Evolutionary conservation across 2,888 invertebrate species (phyloP), one percentile per base, ranked within the genome.

Genomic region (Celastrina argiolus): DNA sequence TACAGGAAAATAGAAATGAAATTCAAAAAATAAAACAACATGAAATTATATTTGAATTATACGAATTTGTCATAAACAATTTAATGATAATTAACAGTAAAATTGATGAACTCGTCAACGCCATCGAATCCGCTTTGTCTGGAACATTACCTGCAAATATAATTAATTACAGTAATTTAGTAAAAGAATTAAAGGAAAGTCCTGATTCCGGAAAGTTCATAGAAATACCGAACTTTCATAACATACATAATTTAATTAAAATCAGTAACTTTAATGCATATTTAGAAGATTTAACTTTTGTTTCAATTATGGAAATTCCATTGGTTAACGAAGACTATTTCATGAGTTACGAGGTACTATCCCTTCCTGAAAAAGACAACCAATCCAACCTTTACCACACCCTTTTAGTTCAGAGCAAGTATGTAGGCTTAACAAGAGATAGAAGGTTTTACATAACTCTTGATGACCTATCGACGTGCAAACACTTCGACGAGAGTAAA

Each of bases 331-430:
- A 14, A 14, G 39, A 39, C 14, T 39, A 14, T 39, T 39, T 39
- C 14, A 39, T 39, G 14, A 14, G 39, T 39, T 39, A 39, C 39
- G 39, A 64, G 41, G 45, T 64, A n/a, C 63, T 64, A 1, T 45
- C 45, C 42, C 10, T 64, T 26, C 63, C 63, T n/a, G 28, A 41
- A 41, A 64, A 64, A 64, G 42, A 64, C 12, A 64, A 45, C 42
- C 41, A 28, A 42, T 45, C 22, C 31, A 10, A 28, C 10, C 10
- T 61, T 4, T 64, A 64, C 36, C 63, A 64, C 42, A 64, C 63
- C 41, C 42, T 64, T n/a, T 64, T 64, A 64, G 63, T 64, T 3
- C 42, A 64, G 45, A 64, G 14, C 22, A 42, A 64, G 26, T 64
- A 64, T 45, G 63, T 64, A n/a, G 26, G 63, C 41, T 64, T 45